phyloP scores from a whole-genome alignment of 2,888 invertebrate genomes.

The Matsumyia berberina region DNA sequence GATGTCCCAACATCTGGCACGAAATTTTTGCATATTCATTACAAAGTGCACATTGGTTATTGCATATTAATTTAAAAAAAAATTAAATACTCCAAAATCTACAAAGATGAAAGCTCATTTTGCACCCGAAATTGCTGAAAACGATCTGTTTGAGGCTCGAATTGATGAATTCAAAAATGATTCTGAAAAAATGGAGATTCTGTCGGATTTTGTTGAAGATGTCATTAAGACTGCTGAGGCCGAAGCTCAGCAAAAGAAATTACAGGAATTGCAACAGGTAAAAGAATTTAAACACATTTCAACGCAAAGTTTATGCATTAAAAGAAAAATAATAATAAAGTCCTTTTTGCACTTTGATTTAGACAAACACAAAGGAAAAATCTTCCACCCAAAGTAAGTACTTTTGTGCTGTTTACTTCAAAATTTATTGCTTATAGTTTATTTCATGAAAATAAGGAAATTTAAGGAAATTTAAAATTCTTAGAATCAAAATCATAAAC shows the following conservation, averaged over 20 bases:
- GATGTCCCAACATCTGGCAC: slow-evolving; percentile 26
- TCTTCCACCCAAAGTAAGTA: slow-evolving; percentile 80
- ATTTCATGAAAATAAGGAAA: slow-evolving; percentile 33
- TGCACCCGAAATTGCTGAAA: slow-evolving; percentile 63
- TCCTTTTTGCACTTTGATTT: slow-evolving; percentile 32
- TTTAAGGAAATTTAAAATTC: slow-evolving; percentile 81
- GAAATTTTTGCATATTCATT: neutral
- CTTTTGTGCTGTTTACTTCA: neutral
- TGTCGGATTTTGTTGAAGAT: slow-evolving; percentile 87
- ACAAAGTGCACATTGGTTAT: neutral
- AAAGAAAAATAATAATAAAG: neutral
- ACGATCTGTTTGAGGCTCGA: slow-evolving; percentile 84
- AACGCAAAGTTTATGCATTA: slow-evolving; percentile 22
- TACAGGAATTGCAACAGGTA: slow-evolving; percentile 86
- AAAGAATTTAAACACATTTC: slow-evolving; percentile 13
- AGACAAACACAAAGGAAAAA: slow-evolving; percentile 81
- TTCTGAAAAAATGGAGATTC: slow-evolving; percentile 86
- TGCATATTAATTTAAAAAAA: neutral
- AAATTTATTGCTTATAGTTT: slow-evolving; percentile 14
- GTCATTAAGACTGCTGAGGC: slow-evolving; percentile 87
- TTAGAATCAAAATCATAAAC: slow-evolving; percentile 80
- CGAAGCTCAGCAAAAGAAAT: slow-evolving; percentile 84
- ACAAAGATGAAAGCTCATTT: slow-evolving; percentile 66
- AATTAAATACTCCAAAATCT: neutral
- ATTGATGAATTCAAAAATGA: slow-evolving; percentile 87